Percentiles rank a stretch among this genome's conserved stretches.
Conservation (phyloP, 2,888 invertebrate species). For the Ochropleura leucogaster region DNA sequence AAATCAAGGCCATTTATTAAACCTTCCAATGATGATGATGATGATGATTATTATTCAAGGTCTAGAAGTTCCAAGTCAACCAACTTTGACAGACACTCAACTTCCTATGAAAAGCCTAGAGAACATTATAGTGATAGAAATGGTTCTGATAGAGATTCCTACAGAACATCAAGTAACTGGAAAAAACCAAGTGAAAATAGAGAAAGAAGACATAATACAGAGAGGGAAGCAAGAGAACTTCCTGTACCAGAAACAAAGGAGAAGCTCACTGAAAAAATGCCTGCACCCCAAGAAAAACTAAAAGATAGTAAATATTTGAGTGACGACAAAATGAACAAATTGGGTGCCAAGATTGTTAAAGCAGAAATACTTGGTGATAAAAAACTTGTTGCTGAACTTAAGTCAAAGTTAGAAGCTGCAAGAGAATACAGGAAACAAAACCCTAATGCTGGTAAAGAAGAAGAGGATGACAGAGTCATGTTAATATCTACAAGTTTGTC, state of each 20-base stretch:
- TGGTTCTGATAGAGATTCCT: constrained; percentile 43
- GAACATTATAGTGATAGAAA: constrained; percentile 47
- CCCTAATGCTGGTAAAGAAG: constrained; percentile 76
- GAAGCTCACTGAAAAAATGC: neutral
- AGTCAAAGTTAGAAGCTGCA: constrained; percentile 93
- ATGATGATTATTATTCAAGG: constrained; percentile 76
- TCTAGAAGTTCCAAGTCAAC: constrained; percentile 47
- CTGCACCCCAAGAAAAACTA: constrained; percentile 36
- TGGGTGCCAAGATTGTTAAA: constrained; percentile 97
- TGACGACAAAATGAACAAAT: constrained; percentile 96
- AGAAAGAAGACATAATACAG: constrained; percentile 28
- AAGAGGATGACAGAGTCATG: constrained; percentile 90
- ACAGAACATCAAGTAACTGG: constrained; percentile 72
- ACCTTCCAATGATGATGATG: constrained; percentile 80
- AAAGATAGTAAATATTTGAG: constrained; percentile 87
- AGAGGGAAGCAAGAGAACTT: constrained; percentile 27
- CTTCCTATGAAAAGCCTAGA: constrained; percentile 44
- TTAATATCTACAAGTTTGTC: constrained; percentile 92
- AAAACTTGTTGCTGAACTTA: constrained; percentile 93
- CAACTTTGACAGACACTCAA: constrained; percentile 29
- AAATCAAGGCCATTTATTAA: constrained; percentile 81
- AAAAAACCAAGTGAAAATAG: constrained; percentile 63
- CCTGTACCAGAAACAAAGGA: constrained; percentile 22
- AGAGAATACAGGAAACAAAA: constrained; percentile 88
- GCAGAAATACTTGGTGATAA: constrained; percentile 98